phyloP scores from a whole-genome alignment of 2,113 vertebrate species.

The Crotalus viridis region DNA sequence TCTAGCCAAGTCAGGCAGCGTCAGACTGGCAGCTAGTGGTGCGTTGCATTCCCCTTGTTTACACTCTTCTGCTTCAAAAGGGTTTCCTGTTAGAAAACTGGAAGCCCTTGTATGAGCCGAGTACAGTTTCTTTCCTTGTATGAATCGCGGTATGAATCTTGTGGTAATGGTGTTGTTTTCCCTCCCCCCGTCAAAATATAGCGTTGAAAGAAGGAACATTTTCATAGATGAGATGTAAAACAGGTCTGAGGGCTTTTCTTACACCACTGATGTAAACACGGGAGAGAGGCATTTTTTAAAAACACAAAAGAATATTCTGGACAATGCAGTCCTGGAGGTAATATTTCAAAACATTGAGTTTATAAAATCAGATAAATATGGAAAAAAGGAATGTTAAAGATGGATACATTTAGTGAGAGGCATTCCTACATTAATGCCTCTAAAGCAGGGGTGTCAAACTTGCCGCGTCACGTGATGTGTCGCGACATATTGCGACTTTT shows the following conservation, averaged over 20 bases:
- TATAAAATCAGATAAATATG: background rate
- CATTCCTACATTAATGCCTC: background rate
- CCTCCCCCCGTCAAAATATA: background rate
- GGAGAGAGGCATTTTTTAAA: background rate
- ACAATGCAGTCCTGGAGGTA: background rate
- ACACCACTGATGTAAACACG: background rate
- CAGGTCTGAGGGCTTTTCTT: background rate
- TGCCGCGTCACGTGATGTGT: too few species aligned
- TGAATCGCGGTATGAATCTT: fast-evolving
- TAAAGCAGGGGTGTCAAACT: background rate
- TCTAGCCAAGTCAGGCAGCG: background rate
- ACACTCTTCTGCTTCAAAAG: background rate
- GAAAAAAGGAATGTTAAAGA: background rate
- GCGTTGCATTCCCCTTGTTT: background rate
- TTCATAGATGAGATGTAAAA: background rate
- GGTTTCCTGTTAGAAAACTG: background rate
- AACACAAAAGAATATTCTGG: background rate
- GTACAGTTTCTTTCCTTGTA: background rate
- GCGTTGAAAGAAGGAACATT: background rate
- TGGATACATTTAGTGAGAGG: background rate
- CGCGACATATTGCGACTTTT: too few species aligned
- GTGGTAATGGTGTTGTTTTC: background rate
- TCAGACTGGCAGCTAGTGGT: background rate
- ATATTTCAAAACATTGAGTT: background rate
- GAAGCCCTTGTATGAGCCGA: background rate